Evolutionary conservation across 1,140 invertebrate genomes (phyloP), one percentile per base, ranked within the genome.

Genomic region (Drosophila nannoptera): DNA sequence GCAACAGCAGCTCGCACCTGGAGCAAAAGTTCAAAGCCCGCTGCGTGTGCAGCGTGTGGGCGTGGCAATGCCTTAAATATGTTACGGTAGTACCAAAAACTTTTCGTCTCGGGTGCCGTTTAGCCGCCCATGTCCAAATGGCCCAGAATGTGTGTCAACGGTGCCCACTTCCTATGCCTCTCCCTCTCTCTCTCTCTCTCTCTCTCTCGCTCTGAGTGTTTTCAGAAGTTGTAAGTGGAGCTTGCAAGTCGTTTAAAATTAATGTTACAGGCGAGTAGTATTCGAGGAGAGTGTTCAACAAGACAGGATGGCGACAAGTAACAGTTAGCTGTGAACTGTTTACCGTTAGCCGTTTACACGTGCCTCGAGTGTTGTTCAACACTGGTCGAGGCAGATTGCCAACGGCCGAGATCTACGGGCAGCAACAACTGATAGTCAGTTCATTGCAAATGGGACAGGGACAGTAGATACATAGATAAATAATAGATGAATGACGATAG

Each of bases 181-280:
- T 48, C 50, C 2, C 4, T 33, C 6, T n/a, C 6, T 16, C 22
- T 3, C 40, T 9, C n/a, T 32, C 22, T 14, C 54, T 65, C 22
- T 35, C 46, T 33, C 11, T 7, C 11, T 45, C 5, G 29, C 1
- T n/a, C 29, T 46, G 8, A 14, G 9, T 4, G 53, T 12, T 16
- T 54, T 35, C 9, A 14, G 6, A 43, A 6, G 12, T 43, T 61
- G 55, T 59, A 48, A 40, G 32, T 59, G 22, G 42, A 63, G 50
- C 67, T 54, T 55, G 75, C 55, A 48, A 50, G 54, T 59, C 73
- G 63, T 77, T 84, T 76, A 84, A 83, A 84, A 83, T 84, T 76
- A 68, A 84, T 83, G 66, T 68, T 49, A 22, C 62, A 54, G 61
- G 16, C 46, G 22, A 22, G 3, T 22, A 68, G 62, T 65, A 49